Percentiles rank a stretch among this genome's conserved stretches.
phyloP scores from a whole-genome alignment of 2,888 invertebrate genomes.

The Coelopa pilipes region DNA sequence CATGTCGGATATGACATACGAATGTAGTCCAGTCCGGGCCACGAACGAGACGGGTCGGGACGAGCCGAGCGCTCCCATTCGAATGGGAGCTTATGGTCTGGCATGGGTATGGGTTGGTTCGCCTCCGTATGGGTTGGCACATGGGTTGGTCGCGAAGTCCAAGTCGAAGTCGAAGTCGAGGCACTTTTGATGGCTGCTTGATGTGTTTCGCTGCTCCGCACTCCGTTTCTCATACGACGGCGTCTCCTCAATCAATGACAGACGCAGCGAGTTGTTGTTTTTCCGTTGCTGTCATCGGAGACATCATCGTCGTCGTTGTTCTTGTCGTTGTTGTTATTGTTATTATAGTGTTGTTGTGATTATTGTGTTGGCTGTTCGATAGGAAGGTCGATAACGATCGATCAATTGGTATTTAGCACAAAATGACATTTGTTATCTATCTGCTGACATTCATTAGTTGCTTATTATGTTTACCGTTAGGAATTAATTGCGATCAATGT shows the following conservation, averaged over 20 bases:
- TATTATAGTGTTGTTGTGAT: neutral
- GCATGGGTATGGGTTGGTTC: constrained; percentile 16
- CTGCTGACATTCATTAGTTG: constrained; percentile 33
- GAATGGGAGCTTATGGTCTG: neutral
- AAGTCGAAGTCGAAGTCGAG: neutral
- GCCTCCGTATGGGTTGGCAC: neutral
- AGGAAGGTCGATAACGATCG: constrained; percentile 26
- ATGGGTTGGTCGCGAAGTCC: neutral
- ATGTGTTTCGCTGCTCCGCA: neutral
- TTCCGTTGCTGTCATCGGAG: neutral
- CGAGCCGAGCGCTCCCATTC: neutral
- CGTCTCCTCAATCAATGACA: neutral
- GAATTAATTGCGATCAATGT: constrained; percentile 32
- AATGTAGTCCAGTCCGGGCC: neutral
- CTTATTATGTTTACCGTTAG: constrained; percentile 34
- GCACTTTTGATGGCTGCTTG: no score
- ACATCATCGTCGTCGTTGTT: neutral
- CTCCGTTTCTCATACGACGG: neutral
- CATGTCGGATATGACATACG: constrained; percentile 6
- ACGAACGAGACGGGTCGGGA: neutral
- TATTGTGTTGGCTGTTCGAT: neutral
- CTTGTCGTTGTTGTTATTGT: neutral
- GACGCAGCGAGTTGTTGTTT: neutral
- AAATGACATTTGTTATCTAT: constrained; percentile 34
- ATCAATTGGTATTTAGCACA: constrained; percentile 36